These are phyloP conservation scores for Brachionus koreanus DNA, from an alignment of 1,140 invertebrate species.

Conservation along the genomic window DNA sequence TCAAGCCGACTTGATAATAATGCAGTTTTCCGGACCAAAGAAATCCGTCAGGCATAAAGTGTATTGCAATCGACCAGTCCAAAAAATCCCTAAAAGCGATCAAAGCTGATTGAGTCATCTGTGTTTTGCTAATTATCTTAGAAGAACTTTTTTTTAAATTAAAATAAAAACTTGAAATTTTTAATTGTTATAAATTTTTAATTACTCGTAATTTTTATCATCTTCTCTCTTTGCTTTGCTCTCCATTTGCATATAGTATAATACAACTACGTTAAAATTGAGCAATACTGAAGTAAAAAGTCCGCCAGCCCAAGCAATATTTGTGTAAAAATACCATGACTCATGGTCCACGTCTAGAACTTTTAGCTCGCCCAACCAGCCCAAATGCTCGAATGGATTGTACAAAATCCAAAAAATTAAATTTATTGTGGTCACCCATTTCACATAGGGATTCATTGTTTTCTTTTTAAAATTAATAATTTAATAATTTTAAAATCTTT, in stretches of 20 bases:
- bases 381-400: constrained; percentile 39
- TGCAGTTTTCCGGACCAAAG: constrained; percentile 22
- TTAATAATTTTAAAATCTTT: background rate
- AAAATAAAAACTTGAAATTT: background rate
- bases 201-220: constrained; percentile 37
- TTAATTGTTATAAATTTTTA: background rate
- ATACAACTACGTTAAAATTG: constrained; percentile 11
- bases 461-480: background rate
- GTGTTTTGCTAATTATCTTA: constrained; percentile 22
- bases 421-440: constrained; percentile 38
- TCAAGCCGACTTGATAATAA: constrained; percentile 39
- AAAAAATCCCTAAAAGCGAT: constrained; percentile 43
- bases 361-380: constrained; percentile 38
- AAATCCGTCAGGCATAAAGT: constrained; percentile 43
- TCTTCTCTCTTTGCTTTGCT: constrained; percentile 40
- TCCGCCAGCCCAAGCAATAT: constrained; percentile 18
- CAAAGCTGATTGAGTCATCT: background rate
- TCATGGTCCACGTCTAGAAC: constrained; percentile 19
- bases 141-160: constrained; percentile 1
- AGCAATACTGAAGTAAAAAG: constrained; percentile 31
- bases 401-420: constrained; percentile 39
- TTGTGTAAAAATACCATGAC: constrained; percentile 39
- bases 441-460: constrained; percentile 14
- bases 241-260: constrained; percentile 7
- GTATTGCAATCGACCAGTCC: constrained; percentile 37